phyloP scores from a whole-genome alignment of 2,888 invertebrate species.

The Tanytarsus gracilentus region DNA sequence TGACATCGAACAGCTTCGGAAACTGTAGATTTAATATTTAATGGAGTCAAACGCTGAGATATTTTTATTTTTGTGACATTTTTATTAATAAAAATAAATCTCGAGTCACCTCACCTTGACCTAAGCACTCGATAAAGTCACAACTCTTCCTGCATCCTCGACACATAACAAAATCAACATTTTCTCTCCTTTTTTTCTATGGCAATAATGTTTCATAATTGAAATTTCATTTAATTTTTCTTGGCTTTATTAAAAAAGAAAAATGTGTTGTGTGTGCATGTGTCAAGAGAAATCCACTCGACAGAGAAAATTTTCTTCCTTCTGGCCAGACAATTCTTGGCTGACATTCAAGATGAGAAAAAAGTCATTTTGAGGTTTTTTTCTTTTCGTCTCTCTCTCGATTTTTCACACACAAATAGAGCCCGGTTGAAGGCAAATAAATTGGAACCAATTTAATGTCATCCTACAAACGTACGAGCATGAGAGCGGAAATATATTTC shows the following conservation, averaged over 20 bases:
- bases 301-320: not conserved
- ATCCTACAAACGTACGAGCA: not conserved
- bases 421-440: not conserved
- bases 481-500: not conserved
- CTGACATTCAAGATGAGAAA: slow-evolving; percentile 3
- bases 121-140: not conserved
- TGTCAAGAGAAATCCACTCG: not conserved
- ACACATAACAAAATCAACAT: not conserved
- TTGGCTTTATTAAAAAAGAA: not conserved
- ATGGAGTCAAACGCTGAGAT: no score
- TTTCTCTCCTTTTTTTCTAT: not conserved
- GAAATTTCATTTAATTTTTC: slow-evolving; percentile 19
- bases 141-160: not conserved
- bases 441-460: not conserved
- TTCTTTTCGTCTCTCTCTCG: not conserved
- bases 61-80: no score
- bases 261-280: slow-evolving; percentile 1
- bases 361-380: not conserved
- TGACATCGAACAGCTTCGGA: no score
- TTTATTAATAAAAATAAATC: no score
- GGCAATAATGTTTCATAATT: slow-evolving; percentile 7
- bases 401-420: not conserved
- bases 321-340: not conserved
- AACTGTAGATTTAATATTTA: no score
- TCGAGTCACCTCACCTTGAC: no score